Evolutionary conservation across 2,888 invertebrate genomes (phyloP), one percentile per base, ranked within the genome.

Genomic region (Acrobasis suavella): DNA sequence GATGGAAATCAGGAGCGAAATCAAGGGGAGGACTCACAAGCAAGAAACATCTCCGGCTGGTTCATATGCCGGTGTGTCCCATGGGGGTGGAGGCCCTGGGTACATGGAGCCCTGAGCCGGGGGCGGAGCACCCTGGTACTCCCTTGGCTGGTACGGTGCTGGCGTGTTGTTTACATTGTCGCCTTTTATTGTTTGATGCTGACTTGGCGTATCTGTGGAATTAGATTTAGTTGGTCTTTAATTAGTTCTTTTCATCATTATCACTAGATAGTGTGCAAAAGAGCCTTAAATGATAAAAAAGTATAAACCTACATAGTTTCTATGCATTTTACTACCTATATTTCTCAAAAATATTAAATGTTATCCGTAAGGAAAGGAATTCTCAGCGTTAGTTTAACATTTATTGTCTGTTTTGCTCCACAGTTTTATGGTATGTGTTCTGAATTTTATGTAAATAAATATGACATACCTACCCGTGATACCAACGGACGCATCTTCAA

Each of bases 121-220:
- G 51, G 79, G 75, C 65, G 83, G 81, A 68, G 81, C 77, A 64
- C 77, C 76, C 80, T 83, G 87, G 86, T 85, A 91, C 69, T 90
- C 89, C 80, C 86, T 76, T 67, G 87, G 82, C 78, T 81, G 85
- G 85, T 88, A 90, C 82, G 81, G 87, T 76, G 84, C 88, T 75
- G 83, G 83, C 85, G 85, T 85, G 89, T 91, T 91, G 92, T 92
- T 92, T 92, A 92, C 92, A 92, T 92, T 92, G 92, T 92, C 92
- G 86, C 92, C 89, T 80, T 87, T 87, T 78, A 85, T 80, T 72
- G 86, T 77, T 78, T 86, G 84, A 74, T 85, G 87, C 76, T 85
- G 89, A 74, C 75, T 87, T 74, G 91, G 89, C 66, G 88, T 75
- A 90, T 91, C 91, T 92, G 91, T 60, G 87, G 89, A 85, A 77